Evolutionary conservation across 2,797 vertebrate genomes (phyloP), one percentile per base, ranked within the genome.

Genomic region (Martes flavigula): DNA sequence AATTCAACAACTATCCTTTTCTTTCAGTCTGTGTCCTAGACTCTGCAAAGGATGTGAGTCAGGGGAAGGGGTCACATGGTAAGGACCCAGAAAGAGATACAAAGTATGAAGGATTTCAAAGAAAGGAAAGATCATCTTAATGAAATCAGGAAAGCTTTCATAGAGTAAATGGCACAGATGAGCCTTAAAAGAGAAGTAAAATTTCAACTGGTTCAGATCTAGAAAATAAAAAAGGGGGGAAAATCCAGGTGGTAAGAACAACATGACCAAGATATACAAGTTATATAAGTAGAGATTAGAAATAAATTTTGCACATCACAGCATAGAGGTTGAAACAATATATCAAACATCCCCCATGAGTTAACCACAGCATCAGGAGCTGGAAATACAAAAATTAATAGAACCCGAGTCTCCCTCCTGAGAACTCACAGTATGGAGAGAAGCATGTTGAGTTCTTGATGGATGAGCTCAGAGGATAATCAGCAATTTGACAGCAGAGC

Each of bases 1-100:
- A 73, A 84, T 35, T 87, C 38, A n/a, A 12, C 23, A 94, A 48
- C 62, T 82, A 54, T 73, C n/a, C 78, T 92, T 66, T 90, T 51
- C n/a, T 85, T 78, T 12, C 15, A 56, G 18, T 30, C 43, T 56
- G 2, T 21, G 18, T 46, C 12, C 86, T 72, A 68, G 90, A 25
- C 5, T 93, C 20, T 66, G 25, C 30, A 89, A 82, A 94, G 40
- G 5, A 77, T 32, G 4, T 20, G 77, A 92, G 87, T 60, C 18
- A 60, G 5, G 7, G 4, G 11, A 75, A 62, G 32, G 9, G 21
- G 30, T 5, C 88, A 75, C 46, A 7, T 15, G 18, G 20, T 40
- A 70, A 83, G 38, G 46, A 35, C 18, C 27, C 32, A 82, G 48
- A 77, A 48, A 93, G 20, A 90, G 60, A 54, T 11, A 91, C 2